Conservation (phyloP, 2,113 vertebrate species). For the Uria lomvia region DNA sequence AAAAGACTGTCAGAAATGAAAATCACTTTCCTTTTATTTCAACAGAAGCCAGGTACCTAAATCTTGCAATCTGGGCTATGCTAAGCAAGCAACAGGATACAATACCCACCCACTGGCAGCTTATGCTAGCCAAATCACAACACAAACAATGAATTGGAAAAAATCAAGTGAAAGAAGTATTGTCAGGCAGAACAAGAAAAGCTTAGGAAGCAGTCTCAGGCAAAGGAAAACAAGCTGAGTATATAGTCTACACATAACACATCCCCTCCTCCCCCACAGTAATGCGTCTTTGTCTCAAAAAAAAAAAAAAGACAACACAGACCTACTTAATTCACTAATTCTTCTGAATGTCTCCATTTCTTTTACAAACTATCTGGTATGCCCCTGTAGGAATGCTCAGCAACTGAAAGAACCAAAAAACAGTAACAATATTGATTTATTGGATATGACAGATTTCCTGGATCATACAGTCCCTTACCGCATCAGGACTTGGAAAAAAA, state of each 20-base stretch:
- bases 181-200: constrained; percentile 48
- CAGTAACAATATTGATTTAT: not conserved
- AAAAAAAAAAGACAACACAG: not conserved
- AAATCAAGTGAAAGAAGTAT: constrained; percentile 37
- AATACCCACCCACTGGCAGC: not conserved
- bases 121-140: constrained; percentile 15
- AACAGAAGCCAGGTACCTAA: not conserved
- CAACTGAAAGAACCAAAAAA: constrained; percentile 11
- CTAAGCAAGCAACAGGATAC: not conserved
- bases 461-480: not conserved
- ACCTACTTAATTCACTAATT: constrained; percentile 50
- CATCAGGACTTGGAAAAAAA: not conserved
- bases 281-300: constrained; percentile 24
- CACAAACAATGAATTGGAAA: constrained; percentile 8
- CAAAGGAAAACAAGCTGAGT: constrained; percentile 43
- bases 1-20: not conserved
- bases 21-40: not conserved
- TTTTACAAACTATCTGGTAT: constrained; percentile 30
- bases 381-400: not conserved
- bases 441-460: not conserved
- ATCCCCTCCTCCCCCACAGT: not conserved
- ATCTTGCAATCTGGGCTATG: not conserved
- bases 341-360: constrained; percentile 7
- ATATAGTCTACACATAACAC: not conserved
- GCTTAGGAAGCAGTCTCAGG: constrained; percentile 24